Evolutionary conservation across 2,888 invertebrate species (phyloP), one percentile per base, ranked within the genome.

Genomic region (Synanthedon formicaeformis): DNA sequence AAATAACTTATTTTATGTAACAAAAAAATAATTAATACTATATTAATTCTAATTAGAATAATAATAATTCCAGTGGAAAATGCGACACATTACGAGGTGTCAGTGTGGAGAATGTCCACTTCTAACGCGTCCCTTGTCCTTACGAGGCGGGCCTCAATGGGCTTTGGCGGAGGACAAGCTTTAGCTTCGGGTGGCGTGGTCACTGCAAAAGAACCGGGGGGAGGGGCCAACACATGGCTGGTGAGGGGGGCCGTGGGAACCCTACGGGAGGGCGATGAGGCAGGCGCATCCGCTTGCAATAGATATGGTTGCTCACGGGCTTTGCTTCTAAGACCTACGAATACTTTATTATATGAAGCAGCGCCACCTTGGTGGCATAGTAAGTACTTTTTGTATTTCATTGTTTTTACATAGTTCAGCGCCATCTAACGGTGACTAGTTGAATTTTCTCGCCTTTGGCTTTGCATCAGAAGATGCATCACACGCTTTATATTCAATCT

Each of bases 71-170:
- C 71, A 87, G 87, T 86, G 51, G 86, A 86, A 60, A 86, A 87
- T 58, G 87, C 87, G 18, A 84, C 87, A 0, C 79, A 86, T 66
- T 86, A 87, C 65, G 86, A 86, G 60, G 78, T 85, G 0, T 79
- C 84, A 2, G 78, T 87, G 0, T 86, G 86, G 85, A 70, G 84
- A 34, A 74, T 85, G 71, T 84, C 87, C 0, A 75, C 76, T 0
- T 78, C 77, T 4, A 87, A 87, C 59, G 69, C 83, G 0, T 84
- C 87, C 0, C 59, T 86, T 40, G 63, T 82, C 1, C 69, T 85
- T 1, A 81, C 82, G 49, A 71, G 78, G 0, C 72, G 81, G 16
- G 78, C 78, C 0, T 73, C 80, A 13, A 79, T 86, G 81, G 83
- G 80, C 0, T 78, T 79, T 53, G 82, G 83, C 1, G 70, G 73